These are phyloP conservation scores for Blastobasis adustella DNA, from an alignment of 2,888 invertebrate genomes.

Conservation along the genomic window DNA sequence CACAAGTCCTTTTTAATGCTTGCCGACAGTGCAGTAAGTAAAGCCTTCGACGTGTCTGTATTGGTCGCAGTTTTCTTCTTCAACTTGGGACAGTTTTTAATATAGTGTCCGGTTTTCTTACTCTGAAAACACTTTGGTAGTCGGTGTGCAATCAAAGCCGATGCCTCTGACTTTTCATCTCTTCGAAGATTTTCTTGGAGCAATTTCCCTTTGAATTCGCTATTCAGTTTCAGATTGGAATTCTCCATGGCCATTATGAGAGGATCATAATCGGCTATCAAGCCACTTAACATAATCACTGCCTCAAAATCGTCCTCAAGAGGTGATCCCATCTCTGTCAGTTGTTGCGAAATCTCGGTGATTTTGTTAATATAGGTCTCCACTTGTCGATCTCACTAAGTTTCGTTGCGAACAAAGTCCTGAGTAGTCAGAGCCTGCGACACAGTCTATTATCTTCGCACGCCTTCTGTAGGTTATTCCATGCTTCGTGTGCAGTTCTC, in stretches of 20 bases:
- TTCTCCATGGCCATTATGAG: slow-evolving; percentile 11
- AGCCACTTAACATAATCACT: slow-evolving; percentile 10
- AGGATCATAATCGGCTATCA: slow-evolving; percentile 7
- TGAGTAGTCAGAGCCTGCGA: slow-evolving; percentile 5
- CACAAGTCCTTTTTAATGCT: no score
- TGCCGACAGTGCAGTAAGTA: no score
- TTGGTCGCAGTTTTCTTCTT: no score
- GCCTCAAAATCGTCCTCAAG: slow-evolving; percentile 9
- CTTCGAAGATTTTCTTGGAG: no score
- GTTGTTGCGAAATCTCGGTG: slow-evolving; percentile 4
- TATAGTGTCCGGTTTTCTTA: no score
- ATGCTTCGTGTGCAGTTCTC: slow-evolving; percentile 6
- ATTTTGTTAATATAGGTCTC: slow-evolving; percentile 1
- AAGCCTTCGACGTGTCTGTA: no score
- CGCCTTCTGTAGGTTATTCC: slow-evolving; percentile 8
- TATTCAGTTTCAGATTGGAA: background rate
- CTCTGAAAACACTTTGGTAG: no score
- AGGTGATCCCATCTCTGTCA: slow-evolving; percentile 3
- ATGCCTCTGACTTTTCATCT: no score
- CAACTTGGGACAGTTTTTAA: no score
- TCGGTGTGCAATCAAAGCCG: no score
- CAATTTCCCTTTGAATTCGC: no score
- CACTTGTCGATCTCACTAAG: slow-evolving; percentile 3
- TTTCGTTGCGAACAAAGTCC: slow-evolving; percentile 5
- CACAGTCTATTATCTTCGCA: slow-evolving; percentile 10